phyloP scores from a whole-genome alignment of 2,888 invertebrate genomes.

The Mimumesa dahlbomi region DNA sequence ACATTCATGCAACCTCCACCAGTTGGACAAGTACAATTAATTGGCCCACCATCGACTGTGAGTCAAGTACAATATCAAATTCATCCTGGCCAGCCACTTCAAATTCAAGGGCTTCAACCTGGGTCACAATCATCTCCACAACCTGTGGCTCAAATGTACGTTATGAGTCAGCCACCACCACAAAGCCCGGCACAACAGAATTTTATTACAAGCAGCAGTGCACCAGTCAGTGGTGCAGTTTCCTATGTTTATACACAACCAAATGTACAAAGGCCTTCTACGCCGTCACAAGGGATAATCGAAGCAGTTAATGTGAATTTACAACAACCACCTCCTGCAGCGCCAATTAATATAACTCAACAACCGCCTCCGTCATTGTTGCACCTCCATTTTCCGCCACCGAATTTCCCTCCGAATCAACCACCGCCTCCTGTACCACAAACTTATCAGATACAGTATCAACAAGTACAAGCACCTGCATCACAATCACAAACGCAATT shows the following conservation, averaged over 20 bases:
- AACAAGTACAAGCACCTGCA: slow-evolving; percentile 71
- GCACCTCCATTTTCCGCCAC: slow-evolving; percentile 78
- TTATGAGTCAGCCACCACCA: slow-evolving; percentile 78
- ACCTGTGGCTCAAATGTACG: slow-evolving; percentile 78
- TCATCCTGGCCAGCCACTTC: slow-evolving; percentile 76
- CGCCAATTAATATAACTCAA: slow-evolving; percentile 73
- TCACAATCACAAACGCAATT: slow-evolving; percentile 76
- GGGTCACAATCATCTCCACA: slow-evolving; percentile 76
- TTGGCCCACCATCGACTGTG: slow-evolving; percentile 78
- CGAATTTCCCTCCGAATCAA: slow-evolving; percentile 77
- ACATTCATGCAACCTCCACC: slow-evolving; percentile 76
- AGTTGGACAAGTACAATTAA: slow-evolving; percentile 77
- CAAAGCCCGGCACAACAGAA: slow-evolving; percentile 71
- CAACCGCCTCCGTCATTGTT: slow-evolving; percentile 75
- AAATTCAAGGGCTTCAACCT: slow-evolving; percentile 75
- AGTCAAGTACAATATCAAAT: slow-evolving; percentile 79
- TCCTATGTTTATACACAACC: slow-evolving; percentile 79
- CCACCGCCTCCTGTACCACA: slow-evolving; percentile 79
- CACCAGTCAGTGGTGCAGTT: slow-evolving; percentile 72
- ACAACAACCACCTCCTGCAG: slow-evolving; percentile 77
- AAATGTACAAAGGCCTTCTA: slow-evolving; percentile 71
- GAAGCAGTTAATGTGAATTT: slow-evolving; percentile 77
- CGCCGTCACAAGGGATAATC: slow-evolving; percentile 74
- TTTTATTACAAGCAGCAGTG: slow-evolving; percentile 71
- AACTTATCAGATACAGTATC: slow-evolving; percentile 78